phyloP scores from a whole-genome alignment of 2,888 invertebrate genomes.

The Autographa gamma region DNA sequence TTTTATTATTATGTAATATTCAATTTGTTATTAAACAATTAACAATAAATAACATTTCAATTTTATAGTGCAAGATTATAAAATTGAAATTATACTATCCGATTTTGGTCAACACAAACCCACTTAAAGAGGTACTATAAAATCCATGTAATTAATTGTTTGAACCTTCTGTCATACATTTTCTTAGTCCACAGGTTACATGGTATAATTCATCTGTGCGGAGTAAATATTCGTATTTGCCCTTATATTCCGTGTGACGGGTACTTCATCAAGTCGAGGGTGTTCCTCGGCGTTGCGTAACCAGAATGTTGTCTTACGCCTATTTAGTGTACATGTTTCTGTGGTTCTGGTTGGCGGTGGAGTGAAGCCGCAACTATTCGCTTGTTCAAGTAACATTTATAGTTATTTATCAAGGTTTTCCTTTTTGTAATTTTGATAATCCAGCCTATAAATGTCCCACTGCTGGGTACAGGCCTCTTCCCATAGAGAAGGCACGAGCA shows the following conservation, averaged over 20 bases:
- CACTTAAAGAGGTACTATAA: not conserved
- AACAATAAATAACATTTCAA: no score
- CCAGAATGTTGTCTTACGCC: slow-evolving; percentile 40
- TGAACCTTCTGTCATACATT: slow-evolving; percentile 15
- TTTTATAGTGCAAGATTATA: no score
- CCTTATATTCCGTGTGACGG: slow-evolving; percentile 55
- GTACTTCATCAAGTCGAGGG: slow-evolving; percentile 59
- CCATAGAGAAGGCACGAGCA: no score
- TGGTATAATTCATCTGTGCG: slow-evolving; percentile 55
- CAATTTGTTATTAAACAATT: no score
- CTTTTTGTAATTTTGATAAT: not conserved
- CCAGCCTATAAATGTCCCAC: no score
- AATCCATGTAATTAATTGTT: no score
- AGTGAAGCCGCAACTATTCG: not conserved
- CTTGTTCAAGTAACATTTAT: not conserved
- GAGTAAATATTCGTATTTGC: slow-evolving; percentile 57
- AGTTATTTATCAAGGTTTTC: not conserved
- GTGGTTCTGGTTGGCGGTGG: not conserved
- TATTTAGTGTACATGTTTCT: slow-evolving; percentile 16
- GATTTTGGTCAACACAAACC: not conserved
- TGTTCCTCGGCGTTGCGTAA: slow-evolving; percentile 34
- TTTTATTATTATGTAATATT: no score
- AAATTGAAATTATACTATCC: no score
- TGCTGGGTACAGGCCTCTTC: no score
- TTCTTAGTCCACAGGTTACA: slow-evolving; percentile 21